Evolutionary conservation across 2,113 vertebrate species (phyloP).

Genomic region (Nymphicus hollandicus): DNA sequence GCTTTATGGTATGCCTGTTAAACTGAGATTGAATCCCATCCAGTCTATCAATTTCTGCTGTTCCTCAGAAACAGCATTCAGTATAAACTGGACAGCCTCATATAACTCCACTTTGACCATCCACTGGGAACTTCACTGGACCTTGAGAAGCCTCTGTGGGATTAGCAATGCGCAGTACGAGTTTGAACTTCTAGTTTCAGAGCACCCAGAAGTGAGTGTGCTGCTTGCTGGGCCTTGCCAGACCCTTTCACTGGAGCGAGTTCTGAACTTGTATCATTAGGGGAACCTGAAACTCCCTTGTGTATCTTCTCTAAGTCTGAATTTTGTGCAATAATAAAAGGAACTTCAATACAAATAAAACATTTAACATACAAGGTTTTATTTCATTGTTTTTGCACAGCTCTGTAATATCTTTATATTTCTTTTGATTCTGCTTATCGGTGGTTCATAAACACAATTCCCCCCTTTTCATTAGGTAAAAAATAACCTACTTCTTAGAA

Average conservation of each 20-base stretch:
- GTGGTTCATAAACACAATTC: background rate
- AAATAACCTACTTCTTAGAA: background rate
- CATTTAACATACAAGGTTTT: background rate
- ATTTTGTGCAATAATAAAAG: background rate
- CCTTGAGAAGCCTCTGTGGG: background rate
- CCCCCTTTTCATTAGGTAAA: background rate
- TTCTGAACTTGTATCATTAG: background rate
- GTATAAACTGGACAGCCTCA: background rate
- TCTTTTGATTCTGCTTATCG: background rate
- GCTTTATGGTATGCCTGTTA: background rate
- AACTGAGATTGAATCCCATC: background rate
- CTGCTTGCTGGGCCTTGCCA: accelerated
- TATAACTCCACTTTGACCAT: background rate
- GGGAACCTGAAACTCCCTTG: background rate
- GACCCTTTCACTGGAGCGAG: background rate
- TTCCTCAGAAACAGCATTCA: background rate
- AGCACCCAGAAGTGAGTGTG: accelerated
- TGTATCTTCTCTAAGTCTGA: background rate
- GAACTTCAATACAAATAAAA: background rate
- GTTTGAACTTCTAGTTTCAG: background rate
- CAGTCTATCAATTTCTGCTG: background rate
- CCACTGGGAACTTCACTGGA: background rate
- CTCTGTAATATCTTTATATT: background rate
- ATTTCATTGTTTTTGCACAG: background rate
- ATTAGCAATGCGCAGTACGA: accelerated